Conservation (phyloP, 2,113 vertebrate genomes). For the Hassar affinis region DNA sequence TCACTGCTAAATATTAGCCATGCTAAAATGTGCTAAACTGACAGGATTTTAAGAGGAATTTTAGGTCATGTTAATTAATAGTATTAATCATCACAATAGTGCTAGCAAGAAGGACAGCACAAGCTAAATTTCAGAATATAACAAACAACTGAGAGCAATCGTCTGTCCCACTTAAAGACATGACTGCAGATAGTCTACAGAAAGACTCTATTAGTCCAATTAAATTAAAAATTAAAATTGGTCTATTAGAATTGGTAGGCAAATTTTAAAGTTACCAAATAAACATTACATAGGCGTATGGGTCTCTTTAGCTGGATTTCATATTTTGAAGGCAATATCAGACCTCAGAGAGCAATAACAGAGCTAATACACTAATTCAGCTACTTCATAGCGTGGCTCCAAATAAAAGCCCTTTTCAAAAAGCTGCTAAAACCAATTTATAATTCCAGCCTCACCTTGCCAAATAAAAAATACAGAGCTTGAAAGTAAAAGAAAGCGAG, state of each 20-base stretch:
- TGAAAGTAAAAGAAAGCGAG: not conserved
- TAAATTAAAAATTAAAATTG: not conserved
- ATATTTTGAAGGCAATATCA: conserved; percentile 21
- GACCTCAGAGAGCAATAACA: conserved; percentile 29
- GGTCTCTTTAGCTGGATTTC: conserved; percentile 2
- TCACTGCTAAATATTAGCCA: not conserved
- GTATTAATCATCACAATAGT: not conserved
- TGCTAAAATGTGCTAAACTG: not conserved
- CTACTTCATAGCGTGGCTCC: not conserved
- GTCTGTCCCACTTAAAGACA: not conserved
- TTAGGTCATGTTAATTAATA: not conserved
- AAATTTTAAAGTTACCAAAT: not conserved
- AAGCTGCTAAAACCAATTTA: not conserved
- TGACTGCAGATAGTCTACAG: not conserved
- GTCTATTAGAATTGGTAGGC: conserved; percentile 6
- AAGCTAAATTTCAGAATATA: not conserved
- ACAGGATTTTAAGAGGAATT: not conserved
- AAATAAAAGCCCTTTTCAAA: conserved; percentile 1
- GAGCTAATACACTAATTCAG: conserved; percentile 12
- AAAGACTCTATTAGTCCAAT: too few species aligned
- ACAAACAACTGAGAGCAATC: not conserved
- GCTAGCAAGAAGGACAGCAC: not conserved
- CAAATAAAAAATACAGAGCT: not conserved
- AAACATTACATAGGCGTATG: conserved; percentile 5
- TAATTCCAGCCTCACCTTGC: not conserved